Evolutionary conservation across 2,888 invertebrate genomes (phyloP).

Genomic region (Gastracanthus pulcherrimus): DNA sequence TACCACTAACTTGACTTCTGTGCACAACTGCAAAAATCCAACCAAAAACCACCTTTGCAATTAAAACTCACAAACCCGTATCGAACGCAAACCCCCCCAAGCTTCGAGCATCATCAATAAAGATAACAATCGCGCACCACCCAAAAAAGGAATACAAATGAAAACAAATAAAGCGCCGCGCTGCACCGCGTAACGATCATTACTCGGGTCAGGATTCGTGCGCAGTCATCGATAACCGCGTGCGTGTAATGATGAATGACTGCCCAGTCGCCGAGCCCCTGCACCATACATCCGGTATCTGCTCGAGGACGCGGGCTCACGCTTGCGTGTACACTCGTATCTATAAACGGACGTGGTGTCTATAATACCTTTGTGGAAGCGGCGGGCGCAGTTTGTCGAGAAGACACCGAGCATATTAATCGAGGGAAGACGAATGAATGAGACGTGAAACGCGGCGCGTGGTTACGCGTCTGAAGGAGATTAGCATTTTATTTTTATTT

Average conservation of each 20-base stretch:
- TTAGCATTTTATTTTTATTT: not conserved
- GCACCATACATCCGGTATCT: not conserved
- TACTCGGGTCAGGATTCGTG: constrained; percentile 10
- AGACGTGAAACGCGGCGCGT: not conserved
- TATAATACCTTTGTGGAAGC: not conserved
- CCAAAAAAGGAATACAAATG: not conserved
- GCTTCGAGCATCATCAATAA: constrained; percentile 2
- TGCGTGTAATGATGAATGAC: constrained; percentile 20
- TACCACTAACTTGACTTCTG: no score
- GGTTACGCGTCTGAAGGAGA: not conserved
- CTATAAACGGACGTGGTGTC: not conserved
- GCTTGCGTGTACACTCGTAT: not conserved
- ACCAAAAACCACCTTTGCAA: not conserved
- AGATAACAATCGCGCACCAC: not conserved
- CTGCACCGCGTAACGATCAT: not conserved
- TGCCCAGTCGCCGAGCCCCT: not conserved
- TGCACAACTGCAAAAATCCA: no score
- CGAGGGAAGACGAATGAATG: not conserved
- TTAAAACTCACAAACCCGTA: not conserved
- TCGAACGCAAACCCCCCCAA: not conserved
- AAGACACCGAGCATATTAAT: not conserved
- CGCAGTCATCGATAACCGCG: constrained; percentile 43
- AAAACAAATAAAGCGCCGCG: not conserved
- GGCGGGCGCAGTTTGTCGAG: not conserved
- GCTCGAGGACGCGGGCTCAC: not conserved